Conservation (phyloP, 2,113 vertebrate genomes). For the Oreochromis tanganicae region DNA sequence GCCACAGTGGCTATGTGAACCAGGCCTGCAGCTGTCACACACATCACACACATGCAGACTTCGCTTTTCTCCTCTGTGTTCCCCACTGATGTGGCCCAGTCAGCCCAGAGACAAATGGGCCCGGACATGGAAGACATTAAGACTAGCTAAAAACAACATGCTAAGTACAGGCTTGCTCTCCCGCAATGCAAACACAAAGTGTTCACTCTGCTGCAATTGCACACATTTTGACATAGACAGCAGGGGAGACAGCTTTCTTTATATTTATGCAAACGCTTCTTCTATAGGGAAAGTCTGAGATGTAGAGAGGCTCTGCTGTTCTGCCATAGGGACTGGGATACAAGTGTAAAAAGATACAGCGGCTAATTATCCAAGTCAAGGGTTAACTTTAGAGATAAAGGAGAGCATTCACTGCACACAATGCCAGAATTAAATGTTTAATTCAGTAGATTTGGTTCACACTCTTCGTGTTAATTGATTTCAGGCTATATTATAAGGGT, state of each 20-base stretch:
- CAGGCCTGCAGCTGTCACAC: conserved; percentile 43
- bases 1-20: conserved; percentile 27
- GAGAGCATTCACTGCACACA: not conserved
- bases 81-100: conserved; percentile 60
- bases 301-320: not conserved
- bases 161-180: conserved; percentile 62
- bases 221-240: conserved; percentile 48
- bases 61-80: conserved; percentile 21
- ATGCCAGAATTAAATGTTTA: not conserved
- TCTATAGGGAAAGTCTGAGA: conserved; percentile 2
- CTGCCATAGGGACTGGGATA: not conserved
- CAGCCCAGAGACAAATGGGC: conserved; percentile 60
- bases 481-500: not conserved
- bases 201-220: conserved; percentile 37
- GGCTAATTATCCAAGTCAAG: not conserved
- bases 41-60: conserved; percentile 44
- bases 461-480: not conserved
- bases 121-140: conserved; percentile 65
- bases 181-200: conserved; percentile 60
- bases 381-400: not conserved
- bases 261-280: conserved; percentile 16
- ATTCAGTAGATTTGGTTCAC: not conserved
- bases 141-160: conserved; percentile 66
- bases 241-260: conserved; percentile 35
- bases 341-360: not conserved